A percentile compares a stretch with the other conserved stretches of the same genome.
These are phyloP conservation scores for Montipora capricornis DNA, from an alignment of 64 coral and sea anemone species.

Conservation along the genomic window DNA sequence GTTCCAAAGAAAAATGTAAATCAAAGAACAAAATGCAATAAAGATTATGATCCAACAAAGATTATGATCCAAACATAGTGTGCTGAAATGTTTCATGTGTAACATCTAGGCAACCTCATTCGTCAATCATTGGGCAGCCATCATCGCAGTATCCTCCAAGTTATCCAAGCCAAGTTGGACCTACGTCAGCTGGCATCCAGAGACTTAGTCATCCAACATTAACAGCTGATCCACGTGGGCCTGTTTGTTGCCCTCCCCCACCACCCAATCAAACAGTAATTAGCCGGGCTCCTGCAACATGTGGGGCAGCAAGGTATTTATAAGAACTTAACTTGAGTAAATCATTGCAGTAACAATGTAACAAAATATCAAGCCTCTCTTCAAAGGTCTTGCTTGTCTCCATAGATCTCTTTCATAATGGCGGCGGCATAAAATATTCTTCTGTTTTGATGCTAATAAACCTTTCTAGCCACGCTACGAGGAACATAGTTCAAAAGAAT, in stretches of 20 bases:
- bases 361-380: no score
- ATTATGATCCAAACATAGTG: no score
- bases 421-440: no score
- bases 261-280: conserved; percentile 92
- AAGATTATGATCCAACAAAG: no score
- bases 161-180: conserved; percentile 75
- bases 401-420: no score
- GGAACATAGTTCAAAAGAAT: no score
- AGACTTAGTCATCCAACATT: conserved; percentile 88
- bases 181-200: conserved; percentile 73
- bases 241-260: conserved; percentile 83
- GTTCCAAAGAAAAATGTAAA: no score
- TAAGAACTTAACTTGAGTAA: not conserved
- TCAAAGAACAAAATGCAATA: no score
- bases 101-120: conserved; percentile 80
- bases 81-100: not conserved
- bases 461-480: no score
- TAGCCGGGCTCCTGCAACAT: conserved; percentile 65
- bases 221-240: conserved; percentile 79
- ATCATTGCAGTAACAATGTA: no score
- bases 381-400: no score
- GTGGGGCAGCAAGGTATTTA: conserved; percentile 73
- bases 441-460: no score
- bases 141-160: conserved; percentile 79
- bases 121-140: conserved; percentile 54